These are phyloP conservation scores for Diadema setosum DNA, from an alignment of 35 echinoderm and acorn worm species.

Conservation along the genomic window DNA sequence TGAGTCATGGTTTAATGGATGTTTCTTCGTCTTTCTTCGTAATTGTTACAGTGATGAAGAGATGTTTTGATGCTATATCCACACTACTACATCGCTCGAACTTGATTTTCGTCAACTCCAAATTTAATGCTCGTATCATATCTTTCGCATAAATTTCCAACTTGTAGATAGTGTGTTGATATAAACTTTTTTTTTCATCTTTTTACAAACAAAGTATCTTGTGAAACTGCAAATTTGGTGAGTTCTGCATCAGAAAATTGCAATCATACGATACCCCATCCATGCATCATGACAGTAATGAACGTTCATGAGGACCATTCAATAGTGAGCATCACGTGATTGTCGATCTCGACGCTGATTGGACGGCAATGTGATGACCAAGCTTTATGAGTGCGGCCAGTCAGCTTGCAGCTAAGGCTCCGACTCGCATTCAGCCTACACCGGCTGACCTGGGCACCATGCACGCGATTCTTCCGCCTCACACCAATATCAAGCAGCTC, in stretches of 20 bases:
- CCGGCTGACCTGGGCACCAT: neutral
- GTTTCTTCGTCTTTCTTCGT: neutral
- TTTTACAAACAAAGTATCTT: too few species aligned
- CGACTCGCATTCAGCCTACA: neutral
- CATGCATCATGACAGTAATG: too few species aligned
- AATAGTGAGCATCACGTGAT: too few species aligned
- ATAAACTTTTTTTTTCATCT: too few species aligned
- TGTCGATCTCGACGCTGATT: conserved; percentile 13
- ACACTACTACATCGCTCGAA: neutral
- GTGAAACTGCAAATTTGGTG: too few species aligned
- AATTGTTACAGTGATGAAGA: neutral
- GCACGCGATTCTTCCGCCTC: neutral
- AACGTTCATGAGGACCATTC: too few species aligned
- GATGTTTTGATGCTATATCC: neutral
- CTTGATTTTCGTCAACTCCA: too few species aligned
- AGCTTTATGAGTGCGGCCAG: neutral
- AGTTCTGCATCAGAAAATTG: too few species aligned
- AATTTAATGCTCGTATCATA: too few species aligned
- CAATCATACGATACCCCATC: too few species aligned
- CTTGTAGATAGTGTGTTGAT: too few species aligned
- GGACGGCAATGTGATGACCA: neutral
- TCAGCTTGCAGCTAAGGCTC: neutral
- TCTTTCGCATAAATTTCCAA: too few species aligned
- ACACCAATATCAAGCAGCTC: conserved; percentile 3
- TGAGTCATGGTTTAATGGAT: neutral